Base-by-base conservation (phyloP, 2,797 vertebrate species). In the Ambastaia sidthimunki region DNA sequence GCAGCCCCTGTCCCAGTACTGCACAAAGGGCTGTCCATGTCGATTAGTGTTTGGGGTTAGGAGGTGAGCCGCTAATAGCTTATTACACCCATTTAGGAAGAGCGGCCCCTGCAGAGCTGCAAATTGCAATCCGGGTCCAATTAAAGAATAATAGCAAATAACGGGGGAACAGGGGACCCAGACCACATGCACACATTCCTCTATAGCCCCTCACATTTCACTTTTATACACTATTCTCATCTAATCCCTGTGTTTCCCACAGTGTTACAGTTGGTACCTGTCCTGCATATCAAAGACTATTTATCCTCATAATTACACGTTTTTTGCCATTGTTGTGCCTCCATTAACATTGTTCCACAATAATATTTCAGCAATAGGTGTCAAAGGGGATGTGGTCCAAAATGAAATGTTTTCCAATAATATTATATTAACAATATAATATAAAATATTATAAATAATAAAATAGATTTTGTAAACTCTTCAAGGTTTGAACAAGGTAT, bases 1-100 rank as follows among this genome's bases (percentile, higher is more conserved):
- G 91, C 80, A 15, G 84, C 87, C 92, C 89, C 74, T 87, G 90
- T 90, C 86, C 87, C 90, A 86, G 91, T 90, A 86, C 87, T 89
- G 89, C 94, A 95, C 94, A 96, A 95, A 94, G 93, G 92, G 88
- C 93, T 87, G 96, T 97, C 95, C 94, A 94, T 95, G 94, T 94
- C 89, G 92, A 98, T 98, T 98, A 98, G 91, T 48, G 87, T 66
- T 90, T 91, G 92, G 92, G 37, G 68, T 28, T 79, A 91, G 92
- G 91, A 84, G 91, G 91, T 86, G 91, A 92, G 89, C 85, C 91
- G 94, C 93, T 95, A 95, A 96, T 95, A 96, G 96, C 95, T 97
- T 97, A 97, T 97, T 97, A 96, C 90, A 85, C 90, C 91, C 93
- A 91, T 88, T 94, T 93, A 91, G 93, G 95, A 94, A 96, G 94